These are phyloP conservation scores for Corythoichthys intestinalis DNA, from an alignment of 2,113 vertebrate species.

Conservation along the genomic window DNA sequence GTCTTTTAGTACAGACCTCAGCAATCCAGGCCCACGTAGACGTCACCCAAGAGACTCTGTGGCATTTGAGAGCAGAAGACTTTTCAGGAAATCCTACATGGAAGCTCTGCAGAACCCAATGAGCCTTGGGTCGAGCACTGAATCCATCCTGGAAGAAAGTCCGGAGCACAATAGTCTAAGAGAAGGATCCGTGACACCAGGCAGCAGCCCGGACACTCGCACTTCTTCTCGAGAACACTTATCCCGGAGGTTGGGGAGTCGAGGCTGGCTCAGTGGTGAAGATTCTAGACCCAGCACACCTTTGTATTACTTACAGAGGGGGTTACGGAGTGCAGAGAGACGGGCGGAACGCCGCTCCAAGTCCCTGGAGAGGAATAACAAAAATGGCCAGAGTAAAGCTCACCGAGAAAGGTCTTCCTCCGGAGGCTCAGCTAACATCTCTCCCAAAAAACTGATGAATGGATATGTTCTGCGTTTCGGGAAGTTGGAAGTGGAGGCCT, in stretches of 20 bases:
- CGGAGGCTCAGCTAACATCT: slow-evolving; percentile 56
- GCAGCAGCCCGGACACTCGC: slow-evolving; percentile 48
- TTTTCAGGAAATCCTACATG: slow-evolving; percentile 84
- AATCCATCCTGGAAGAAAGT: slow-evolving; percentile 73
- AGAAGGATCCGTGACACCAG: slow-evolving; percentile 39
- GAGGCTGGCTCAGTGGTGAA: slow-evolving; percentile 54
- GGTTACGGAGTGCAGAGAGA: slow-evolving; percentile 47
- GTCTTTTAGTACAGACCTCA: slow-evolving; percentile 69
- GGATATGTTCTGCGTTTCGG: slow-evolving; percentile 68
- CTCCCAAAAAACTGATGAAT: slow-evolving; percentile 70
- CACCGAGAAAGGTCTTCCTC: slow-evolving; percentile 67
- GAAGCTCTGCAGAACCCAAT: slow-evolving; percentile 83
- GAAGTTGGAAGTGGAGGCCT: slow-evolving; percentile 65
- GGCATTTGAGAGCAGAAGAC: slow-evolving; percentile 69
- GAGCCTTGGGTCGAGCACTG: slow-evolving; percentile 78
- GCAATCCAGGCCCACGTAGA: slow-evolving; percentile 60
- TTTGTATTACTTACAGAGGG: slow-evolving; percentile 52
- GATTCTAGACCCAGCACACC: slow-evolving; percentile 55
- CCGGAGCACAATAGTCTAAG: slow-evolving; percentile 44
- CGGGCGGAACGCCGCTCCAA: slow-evolving; percentile 70
- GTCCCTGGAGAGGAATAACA: slow-evolving; percentile 75
- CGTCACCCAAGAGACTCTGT: slow-evolving; percentile 66
- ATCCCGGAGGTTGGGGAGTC: slow-evolving; percentile 45
- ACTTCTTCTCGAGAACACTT: slow-evolving; percentile 53
- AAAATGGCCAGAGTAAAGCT: slow-evolving; percentile 62